A percentile compares a stretch with the other conserved stretches of the same genome.
These are phyloP conservation scores for Psittacula derbiana DNA, from an alignment of 2,797 vertebrate species.

Conservation along the genomic window DNA sequence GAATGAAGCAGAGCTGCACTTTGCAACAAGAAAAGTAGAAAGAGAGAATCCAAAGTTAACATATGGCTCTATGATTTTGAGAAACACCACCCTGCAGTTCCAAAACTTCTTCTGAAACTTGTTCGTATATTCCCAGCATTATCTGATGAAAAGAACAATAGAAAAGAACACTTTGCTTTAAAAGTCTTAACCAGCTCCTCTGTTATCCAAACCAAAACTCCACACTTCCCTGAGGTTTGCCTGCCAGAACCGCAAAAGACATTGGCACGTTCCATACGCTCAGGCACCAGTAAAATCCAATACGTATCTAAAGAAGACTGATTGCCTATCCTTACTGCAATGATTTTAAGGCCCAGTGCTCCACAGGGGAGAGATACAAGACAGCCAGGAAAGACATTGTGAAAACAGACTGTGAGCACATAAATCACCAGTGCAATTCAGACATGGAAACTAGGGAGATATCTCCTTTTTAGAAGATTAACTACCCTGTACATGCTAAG, in stretches of 20 bases:
- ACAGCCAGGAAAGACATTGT: slow-evolving; percentile 44
- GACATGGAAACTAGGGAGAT: slow-evolving; percentile 25
- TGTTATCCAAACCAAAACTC: slow-evolving; percentile 43
- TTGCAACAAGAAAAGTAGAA: background rate
- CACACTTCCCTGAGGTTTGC: slow-evolving; percentile 12
- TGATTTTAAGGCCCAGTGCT: slow-evolving; percentile 36
- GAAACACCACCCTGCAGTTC: background rate
- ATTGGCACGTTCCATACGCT: background rate
- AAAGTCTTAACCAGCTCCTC: background rate
- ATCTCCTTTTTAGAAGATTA: slow-evolving; percentile 41
- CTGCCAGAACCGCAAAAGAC: slow-evolving; percentile 54
- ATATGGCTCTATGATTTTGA: background rate
- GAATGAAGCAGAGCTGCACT: background rate
- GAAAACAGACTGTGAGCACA: slow-evolving; percentile 38
- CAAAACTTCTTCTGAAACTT: slow-evolving; percentile 33
- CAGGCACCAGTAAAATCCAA: slow-evolving; percentile 42
- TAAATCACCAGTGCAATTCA: slow-evolving; percentile 47
- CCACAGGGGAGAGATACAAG: slow-evolving; percentile 43
- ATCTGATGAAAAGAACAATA: slow-evolving; percentile 49
- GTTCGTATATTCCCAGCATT: slow-evolving; percentile 3
- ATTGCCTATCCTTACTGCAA: slow-evolving; percentile 44
- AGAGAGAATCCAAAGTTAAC: background rate
- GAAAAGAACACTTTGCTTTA: background rate
- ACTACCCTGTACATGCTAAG: background rate
- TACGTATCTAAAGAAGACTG: slow-evolving; percentile 39